Percentiles rank a stretch among this genome's conserved stretches.
These are phyloP conservation scores for Dicentrarchus labrax DNA, from an alignment of 2,113 vertebrate species.

Conservation along the genomic window DNA sequence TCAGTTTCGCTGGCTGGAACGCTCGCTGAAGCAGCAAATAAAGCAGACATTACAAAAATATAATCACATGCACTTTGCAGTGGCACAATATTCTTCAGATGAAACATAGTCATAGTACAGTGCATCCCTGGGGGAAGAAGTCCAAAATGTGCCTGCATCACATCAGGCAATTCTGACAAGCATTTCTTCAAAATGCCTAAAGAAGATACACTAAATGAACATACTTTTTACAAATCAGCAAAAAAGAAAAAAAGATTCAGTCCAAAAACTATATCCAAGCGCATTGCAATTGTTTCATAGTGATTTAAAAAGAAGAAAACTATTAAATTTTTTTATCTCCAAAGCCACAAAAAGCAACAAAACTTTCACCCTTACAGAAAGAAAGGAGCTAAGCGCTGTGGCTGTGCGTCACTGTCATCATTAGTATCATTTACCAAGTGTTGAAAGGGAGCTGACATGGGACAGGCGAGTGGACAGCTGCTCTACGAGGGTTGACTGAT, in stretches of 20 bases:
- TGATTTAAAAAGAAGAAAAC: conserved; percentile 8
- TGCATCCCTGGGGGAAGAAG: not conserved
- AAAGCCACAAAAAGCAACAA: conserved; percentile 12
- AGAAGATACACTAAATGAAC: not conserved
- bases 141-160: not conserved
- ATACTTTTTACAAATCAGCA: not conserved
- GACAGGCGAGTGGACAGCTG: conserved; percentile 69
- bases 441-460: conserved; percentile 67
- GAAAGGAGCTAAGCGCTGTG: conserved; percentile 27
- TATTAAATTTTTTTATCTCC: not conserved
- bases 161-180: not conserved
- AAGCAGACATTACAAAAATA: conserved; percentile 37
- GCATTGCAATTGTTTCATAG: conserved; percentile 1
- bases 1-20: conserved; percentile 96
- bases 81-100: conserved; percentile 21
- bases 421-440: conserved; percentile 66
- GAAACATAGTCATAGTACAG: conserved; percentile 10
- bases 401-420: conserved; percentile 63
- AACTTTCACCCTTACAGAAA: conserved; percentile 4
- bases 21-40: conserved; percentile 89
- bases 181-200: not conserved
- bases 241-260: not conserved
- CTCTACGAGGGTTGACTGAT: conserved; percentile 57
- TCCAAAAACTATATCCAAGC: not conserved
- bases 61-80: conserved; percentile 3